Base-by-base conservation (phyloP, 2,888 invertebrate genomes). In the Netelia melanura region DNA sequence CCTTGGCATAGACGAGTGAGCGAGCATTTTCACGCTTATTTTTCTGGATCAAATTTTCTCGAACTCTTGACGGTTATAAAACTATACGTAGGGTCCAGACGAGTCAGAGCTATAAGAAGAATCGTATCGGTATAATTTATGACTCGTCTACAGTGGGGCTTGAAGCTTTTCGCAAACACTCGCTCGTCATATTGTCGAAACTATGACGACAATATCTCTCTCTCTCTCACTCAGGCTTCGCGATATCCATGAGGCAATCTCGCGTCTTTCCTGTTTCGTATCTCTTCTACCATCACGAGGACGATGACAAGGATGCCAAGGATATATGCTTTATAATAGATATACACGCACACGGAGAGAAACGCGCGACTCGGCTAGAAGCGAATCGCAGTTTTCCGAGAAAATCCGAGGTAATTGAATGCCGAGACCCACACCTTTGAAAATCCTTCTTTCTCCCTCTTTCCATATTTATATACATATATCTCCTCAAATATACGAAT, bases 351-450 rank as follows among this genome's bases (percentile, higher is more conserved):
- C 44, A 43, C n/a, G 56, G 3, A 52, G n/a, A 38, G 65, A 62
- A 64, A 71, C 43, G 65, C 25, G 76, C 17, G 64, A 70, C 80
- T 72, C 23, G 72, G 38, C 61, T 81, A 87, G 88, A 90, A 89
- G 91, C 89, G 91, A 92, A 92, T 92, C 91, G 91, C 89, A 90
- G 91, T 90, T 92, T 92, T 87, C 89, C 89, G 89, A 91, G 90
- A 87, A 93, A 92, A 93, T 93, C 93, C 92, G 89, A 92, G 92
- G 93, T 93, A 93, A 93, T 93, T 93, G 93, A 93, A 93, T 92
- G 89, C 89, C 91, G 56, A 68, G 88, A 88, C 87, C 90, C 68
- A 74, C 78, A 65, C 64, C 65, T 77, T 74, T 70, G n/a, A 68
- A 79, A 71, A 81, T 86, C 86, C 71, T 85, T 86, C 85, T 87